phyloP scores from a whole-genome alignment of 2,888 invertebrate species.

The Hanleya hanleyi region DNA sequence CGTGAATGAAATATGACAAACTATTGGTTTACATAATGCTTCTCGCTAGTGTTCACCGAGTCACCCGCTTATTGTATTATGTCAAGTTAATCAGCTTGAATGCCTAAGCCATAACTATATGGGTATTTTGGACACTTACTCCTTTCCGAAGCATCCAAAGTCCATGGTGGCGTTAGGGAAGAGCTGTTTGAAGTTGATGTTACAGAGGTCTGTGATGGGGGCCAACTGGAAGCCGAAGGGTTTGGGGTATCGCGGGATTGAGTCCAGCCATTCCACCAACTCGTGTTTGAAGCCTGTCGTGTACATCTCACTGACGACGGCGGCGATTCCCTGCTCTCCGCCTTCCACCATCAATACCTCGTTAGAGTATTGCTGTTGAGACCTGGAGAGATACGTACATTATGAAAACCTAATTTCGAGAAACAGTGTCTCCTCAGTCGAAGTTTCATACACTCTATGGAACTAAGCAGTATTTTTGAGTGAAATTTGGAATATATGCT shows the following conservation, averaged over 20 bases:
- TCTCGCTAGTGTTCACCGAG: too few relatives aligned
- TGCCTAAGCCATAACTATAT: too few relatives aligned
- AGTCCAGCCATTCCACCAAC: constrained; percentile 24
- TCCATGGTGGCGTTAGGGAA: constrained; percentile 13
- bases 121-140: constrained; percentile 4
- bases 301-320: constrained; percentile 21
- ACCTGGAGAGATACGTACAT: too few relatives aligned
- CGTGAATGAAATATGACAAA: too few relatives aligned
- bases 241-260: constrained; percentile 26
- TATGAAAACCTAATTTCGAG: too few relatives aligned
- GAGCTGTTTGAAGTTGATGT: constrained; percentile 26
- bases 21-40: too few relatives aligned
- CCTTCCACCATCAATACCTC: constrained; percentile 26
- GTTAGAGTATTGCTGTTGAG: constrained; percentile 14
- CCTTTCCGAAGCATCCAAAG: constrained; percentile 17
- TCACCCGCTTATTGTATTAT: too few relatives aligned
- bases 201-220: constrained; percentile 25
- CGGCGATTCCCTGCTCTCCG: constrained; percentile 24
- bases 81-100: too few relatives aligned
- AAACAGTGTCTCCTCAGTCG: too few relatives aligned
- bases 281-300: constrained; percentile 20
- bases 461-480: too few relatives aligned
- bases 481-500: too few relatives aligned
- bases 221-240: constrained; percentile 30
- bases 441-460: too few relatives aligned